These are phyloP conservation scores for Tenebrosternarchus preto DNA, from an alignment of 2,113 vertebrate species.

Conservation along the genomic window DNA sequence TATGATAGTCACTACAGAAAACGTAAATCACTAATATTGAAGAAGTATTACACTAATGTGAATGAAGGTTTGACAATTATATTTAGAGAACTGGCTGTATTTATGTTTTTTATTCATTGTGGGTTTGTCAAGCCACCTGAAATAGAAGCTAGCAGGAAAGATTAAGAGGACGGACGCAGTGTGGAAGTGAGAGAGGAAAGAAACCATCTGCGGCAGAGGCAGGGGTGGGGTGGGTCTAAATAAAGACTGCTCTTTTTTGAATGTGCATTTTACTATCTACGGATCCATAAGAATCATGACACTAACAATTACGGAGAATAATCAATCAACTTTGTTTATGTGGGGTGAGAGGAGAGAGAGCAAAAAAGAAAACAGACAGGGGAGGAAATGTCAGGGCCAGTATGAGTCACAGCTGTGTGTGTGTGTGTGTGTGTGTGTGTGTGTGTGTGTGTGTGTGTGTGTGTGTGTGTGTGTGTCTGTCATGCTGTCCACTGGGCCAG, in stretches of 20 bases:
- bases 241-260: background rate
- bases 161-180: too few species aligned
- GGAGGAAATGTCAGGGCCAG: constrained; percentile 45
- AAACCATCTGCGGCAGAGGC: background rate
- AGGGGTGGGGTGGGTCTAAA: background rate
- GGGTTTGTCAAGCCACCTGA: too few species aligned
- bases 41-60: background rate
- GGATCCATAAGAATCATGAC: background rate
- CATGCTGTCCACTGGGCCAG: constrained; percentile 27
- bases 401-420: background rate
- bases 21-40: too few species aligned
- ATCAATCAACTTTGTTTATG: background rate
- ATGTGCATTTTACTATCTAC: too few species aligned
- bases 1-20: too few species aligned
- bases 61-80: background rate
- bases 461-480: constrained; percentile 16
- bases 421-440: constrained; percentile 15
- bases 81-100: background rate
- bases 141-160: too few species aligned
- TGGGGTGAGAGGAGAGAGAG: background rate
- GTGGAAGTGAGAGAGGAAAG: too few species aligned
- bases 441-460: too few species aligned
- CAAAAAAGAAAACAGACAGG: background rate
- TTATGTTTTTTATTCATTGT: too few species aligned
- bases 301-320: background rate